Conservation (phyloP, 2,113 vertebrate species). For the Ageneiosus marmoratus region DNA sequence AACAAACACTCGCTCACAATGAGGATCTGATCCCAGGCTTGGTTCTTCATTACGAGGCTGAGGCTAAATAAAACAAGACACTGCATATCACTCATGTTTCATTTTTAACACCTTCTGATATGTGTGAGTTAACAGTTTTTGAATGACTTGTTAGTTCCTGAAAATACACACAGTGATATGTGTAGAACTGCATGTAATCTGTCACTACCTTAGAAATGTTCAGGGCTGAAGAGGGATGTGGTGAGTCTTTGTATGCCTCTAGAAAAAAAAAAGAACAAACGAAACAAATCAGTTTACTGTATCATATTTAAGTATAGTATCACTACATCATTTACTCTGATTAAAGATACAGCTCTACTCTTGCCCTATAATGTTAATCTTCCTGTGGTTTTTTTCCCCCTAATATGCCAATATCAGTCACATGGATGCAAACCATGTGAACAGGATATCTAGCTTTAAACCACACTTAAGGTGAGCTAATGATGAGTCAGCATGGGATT, state of each 20-base stretch:
- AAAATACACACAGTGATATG: neutral
- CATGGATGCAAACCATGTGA: neutral
- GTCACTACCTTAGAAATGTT: constrained; percentile 8
- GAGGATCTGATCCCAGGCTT: neutral
- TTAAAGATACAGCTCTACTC: neutral
- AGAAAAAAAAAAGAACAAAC: neutral
- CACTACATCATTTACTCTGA: neutral
- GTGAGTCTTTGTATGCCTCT: neutral
- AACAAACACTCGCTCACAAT: neutral
- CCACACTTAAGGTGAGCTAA: neutral
- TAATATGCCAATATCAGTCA: neutral
- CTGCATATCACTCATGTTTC: neutral
- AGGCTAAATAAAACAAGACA: neutral
- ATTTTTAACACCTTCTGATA: neutral
- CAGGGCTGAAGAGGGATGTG: neutral
- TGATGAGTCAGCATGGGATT: neutral
- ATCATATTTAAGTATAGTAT: neutral
- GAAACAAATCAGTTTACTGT: neutral
- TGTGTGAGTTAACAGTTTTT: neutral
- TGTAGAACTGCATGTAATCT: neutral
- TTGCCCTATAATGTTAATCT: neutral
- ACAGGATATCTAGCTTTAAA: neutral
- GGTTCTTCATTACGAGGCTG: neutral
- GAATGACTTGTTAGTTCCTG: neutral
- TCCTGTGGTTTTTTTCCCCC: neutral